phyloP scores from a whole-genome alignment of 2,888 invertebrate genomes.

The Callinectes sapidus region DNA sequence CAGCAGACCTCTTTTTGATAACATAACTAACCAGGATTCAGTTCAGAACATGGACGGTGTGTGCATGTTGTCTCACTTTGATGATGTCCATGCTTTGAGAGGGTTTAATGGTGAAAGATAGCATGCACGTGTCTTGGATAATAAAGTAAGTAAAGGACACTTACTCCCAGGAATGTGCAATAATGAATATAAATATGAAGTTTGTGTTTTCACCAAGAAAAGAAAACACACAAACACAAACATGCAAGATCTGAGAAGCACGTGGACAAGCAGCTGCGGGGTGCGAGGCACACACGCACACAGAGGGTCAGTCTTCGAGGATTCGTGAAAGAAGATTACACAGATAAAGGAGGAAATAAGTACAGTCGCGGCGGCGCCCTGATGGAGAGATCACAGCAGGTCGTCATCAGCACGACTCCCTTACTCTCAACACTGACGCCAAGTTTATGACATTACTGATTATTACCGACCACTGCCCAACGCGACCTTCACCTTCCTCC shows the following conservation, averaged over 20 bases:
- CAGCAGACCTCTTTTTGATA: neutral
- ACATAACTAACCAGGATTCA: neutral
- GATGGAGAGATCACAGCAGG: slow-evolving; percentile 48
- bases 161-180: neutral
- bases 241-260: neutral
- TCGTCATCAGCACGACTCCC: slow-evolving; percentile 46
- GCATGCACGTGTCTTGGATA: neutral
- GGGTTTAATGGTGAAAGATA: neutral
- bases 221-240: neutral
- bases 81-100: neutral
- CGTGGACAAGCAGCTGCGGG: neutral
- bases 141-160: neutral
- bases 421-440: slow-evolving; percentile 12
- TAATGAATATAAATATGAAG: neutral
- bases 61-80: neutral
- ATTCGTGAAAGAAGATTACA: neutral
- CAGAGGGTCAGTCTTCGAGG: neutral
- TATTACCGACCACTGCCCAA: slow-evolving; percentile 43
- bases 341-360: neutral
- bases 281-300: neutral
- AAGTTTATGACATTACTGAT: slow-evolving; percentile 51
- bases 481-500: slow-evolving; percentile 33
- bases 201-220: neutral
- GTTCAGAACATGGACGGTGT: neutral
- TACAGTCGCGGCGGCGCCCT: neutral